These are phyloP conservation scores for Silurus asotus DNA, from an alignment of 2,113 vertebrate species.

Conservation along the genomic window DNA sequence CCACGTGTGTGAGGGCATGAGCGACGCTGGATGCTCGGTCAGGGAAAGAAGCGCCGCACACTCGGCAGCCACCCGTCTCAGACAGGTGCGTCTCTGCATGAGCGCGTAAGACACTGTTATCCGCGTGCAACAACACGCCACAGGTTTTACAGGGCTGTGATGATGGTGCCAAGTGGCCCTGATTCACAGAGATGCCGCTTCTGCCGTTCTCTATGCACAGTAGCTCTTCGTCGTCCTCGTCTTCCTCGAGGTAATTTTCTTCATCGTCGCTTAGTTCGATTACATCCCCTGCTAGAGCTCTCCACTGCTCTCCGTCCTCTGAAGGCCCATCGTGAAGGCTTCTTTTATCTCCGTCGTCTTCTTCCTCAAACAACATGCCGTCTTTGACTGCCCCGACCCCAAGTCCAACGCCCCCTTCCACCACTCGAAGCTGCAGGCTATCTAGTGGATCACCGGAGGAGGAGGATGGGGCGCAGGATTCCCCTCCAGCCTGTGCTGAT, in stretches of 20 bases:
- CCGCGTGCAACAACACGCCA: constrained; percentile 78
- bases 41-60: constrained; percentile 86
- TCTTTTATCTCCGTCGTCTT: constrained; percentile 64
- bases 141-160: constrained; percentile 85
- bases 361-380: constrained; percentile 69
- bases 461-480: constrained; percentile 53
- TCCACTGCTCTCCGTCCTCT: constrained; percentile 79
- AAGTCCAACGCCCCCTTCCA: constrained; percentile 44
- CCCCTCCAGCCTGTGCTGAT: constrained; percentile 60
- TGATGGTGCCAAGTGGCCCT: constrained; percentile 66
- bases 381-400: constrained; percentile 41
- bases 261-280: constrained; percentile 95
- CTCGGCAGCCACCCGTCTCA: constrained; percentile 72
- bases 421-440: constrained; percentile 51
- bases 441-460: constrained; percentile 62
- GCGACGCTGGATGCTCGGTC: constrained; percentile 78
- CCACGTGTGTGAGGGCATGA: constrained; percentile 87
- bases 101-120: constrained; percentile 80
- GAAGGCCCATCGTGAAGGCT: constrained; percentile 61
- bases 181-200: constrained; percentile 40
- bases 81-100: constrained; percentile 84
- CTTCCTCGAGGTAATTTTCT: constrained; percentile 73
- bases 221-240: constrained; percentile 90
- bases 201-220: constrained; percentile 80
- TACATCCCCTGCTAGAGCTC: constrained; percentile 81